Conservation (phyloP, 2,888 invertebrate genomes). For the Lochmaea crataegi region DNA sequence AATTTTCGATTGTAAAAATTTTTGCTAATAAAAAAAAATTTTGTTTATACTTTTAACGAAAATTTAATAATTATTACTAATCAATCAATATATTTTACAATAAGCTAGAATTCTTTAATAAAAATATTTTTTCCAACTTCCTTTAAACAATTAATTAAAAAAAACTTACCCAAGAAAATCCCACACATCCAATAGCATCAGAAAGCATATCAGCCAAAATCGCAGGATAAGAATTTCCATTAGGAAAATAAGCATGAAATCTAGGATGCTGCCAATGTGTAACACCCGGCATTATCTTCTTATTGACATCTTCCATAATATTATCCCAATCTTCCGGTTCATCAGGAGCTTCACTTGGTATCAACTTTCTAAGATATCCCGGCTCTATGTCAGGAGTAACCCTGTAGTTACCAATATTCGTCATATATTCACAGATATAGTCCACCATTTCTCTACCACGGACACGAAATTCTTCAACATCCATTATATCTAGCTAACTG, state of each 20-base stretch:
- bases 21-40: too few species aligned
- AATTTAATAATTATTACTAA: too few species aligned
- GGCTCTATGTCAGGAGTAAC: constrained; percentile 93
- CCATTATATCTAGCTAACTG: constrained; percentile 64
- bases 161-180: constrained; percentile 93
- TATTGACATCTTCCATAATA: constrained; percentile 91
- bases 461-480: constrained; percentile 86
- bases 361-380: constrained; percentile 83
- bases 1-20: too few species aligned
- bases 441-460: constrained; percentile 96
- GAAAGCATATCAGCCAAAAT: constrained; percentile 98
- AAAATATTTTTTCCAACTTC: background rate
- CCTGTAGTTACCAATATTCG: constrained; percentile 79
- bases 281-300: constrained; percentile 93
- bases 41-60: too few species aligned
- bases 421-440: constrained; percentile 92
- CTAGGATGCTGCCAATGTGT: constrained; percentile 99
- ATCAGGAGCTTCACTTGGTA: constrained; percentile 85
- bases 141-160: too few species aligned
- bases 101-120: too few species aligned
- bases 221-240: constrained; percentile 97
- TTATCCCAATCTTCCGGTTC: constrained; percentile 87
- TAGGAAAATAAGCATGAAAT: constrained; percentile 99
- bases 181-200: constrained; percentile 96
- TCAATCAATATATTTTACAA: too few species aligned